Evolutionary conservation across 92 coral and sea anemone genomes (phyloP).

Genomic region (Umimayanthus chanpuru): DNA sequence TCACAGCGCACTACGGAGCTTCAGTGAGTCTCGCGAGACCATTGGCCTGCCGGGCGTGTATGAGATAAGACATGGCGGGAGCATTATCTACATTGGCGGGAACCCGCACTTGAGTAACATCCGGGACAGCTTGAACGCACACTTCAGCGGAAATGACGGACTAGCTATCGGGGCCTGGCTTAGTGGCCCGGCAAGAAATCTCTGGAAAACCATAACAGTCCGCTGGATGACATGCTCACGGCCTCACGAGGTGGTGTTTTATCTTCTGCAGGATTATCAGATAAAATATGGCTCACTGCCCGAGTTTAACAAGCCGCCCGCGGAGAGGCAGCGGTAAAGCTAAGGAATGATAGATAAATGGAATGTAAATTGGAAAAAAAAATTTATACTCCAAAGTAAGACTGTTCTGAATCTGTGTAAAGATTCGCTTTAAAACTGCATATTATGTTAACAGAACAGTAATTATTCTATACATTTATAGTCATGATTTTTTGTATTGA

Average conservation of each 20-base stretch:
- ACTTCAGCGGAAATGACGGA: constrained; percentile 91
- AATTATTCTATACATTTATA: background rate
- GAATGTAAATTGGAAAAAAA: background rate
- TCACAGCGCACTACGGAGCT: constrained; percentile 77
- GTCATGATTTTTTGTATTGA: too few relatives aligned
- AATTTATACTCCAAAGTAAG: too few relatives aligned
- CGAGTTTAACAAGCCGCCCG: constrained; percentile 73
- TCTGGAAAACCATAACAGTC: constrained; percentile 80
- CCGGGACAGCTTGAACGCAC: constrained; percentile 83
- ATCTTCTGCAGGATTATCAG: constrained; percentile 74
- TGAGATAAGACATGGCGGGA: constrained; percentile 76
- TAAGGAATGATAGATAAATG: background rate
- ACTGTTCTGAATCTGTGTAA: too few relatives aligned
- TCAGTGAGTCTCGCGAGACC: constrained; percentile 62
- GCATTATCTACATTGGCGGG: constrained; percentile 85
- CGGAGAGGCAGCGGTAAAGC: constrained; percentile 17
- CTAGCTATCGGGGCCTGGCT: constrained; percentile 78
- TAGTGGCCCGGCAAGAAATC: constrained; percentile 78
- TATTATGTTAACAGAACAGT: too few relatives aligned
- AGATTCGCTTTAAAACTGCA: too few relatives aligned
- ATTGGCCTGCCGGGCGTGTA: constrained; percentile 83
- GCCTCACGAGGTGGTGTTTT: constrained; percentile 84
- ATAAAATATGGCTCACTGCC: constrained; percentile 73
- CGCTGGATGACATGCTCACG: constrained; percentile 80
- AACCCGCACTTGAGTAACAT: constrained; percentile 72